Conservation (phyloP, 2,113 vertebrate species). For the Tricholaema leucomelas region DNA sequence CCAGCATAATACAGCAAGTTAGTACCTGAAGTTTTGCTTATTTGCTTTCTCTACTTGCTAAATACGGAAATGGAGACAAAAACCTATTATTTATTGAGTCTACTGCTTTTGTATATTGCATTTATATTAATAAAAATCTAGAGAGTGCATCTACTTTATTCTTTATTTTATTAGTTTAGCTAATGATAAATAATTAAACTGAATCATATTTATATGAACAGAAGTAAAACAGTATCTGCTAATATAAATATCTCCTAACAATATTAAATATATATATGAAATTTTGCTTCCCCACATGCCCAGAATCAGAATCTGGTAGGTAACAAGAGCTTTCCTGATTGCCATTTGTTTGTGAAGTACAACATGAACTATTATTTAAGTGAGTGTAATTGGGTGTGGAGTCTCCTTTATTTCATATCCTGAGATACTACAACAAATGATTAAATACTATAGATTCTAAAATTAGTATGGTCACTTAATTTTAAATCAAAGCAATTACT, state of each 20-base stretch:
- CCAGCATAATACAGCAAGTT: not conserved
- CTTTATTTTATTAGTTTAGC: not conserved
- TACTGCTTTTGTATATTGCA: not conserved
- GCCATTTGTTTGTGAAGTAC: slow-evolving; percentile 1
- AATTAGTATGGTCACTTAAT: slow-evolving; percentile 62
- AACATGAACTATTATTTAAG: not conserved
- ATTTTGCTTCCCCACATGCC: not conserved
- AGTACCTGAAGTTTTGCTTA: not conserved
- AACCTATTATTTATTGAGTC: slow-evolving; percentile 20
- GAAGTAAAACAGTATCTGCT: not conserved
- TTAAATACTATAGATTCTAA: slow-evolving; percentile 51
- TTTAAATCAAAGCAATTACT: slow-evolving; percentile 69
- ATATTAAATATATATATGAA: not conserved
- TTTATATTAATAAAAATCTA: slow-evolving; percentile 19
- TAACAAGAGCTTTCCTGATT: not conserved
- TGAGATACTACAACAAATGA: slow-evolving; percentile 36
- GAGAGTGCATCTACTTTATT: not conserved
- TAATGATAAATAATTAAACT: no score
- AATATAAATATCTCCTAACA: not conserved
- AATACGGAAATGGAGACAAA: slow-evolving; percentile 30
- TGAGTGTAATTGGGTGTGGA: slow-evolving; percentile 36
- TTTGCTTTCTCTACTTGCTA: slow-evolving; percentile 1
- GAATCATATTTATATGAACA: not conserved
- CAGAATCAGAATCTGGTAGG: not conserved
- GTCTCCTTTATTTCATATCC: slow-evolving; percentile 6